Percentiles rank a stretch among this genome's conserved stretches.
Evolutionary conservation across 2,113 vertebrate genomes (phyloP).

Genomic region (Lipophrys pholis): DNA sequence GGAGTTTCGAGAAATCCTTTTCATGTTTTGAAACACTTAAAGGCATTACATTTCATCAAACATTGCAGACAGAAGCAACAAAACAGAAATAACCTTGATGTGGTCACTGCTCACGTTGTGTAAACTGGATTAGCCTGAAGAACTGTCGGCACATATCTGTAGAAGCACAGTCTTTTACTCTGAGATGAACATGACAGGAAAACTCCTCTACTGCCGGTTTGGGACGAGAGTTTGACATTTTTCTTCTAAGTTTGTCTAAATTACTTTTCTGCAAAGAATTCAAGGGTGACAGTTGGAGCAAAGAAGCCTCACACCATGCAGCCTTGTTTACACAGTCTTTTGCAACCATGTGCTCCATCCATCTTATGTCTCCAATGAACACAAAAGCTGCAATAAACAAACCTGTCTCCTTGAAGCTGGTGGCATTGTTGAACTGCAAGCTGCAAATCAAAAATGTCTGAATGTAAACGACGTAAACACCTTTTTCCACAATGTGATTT

Average conservation of each 20-base stretch:
- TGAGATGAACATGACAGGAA: neutral
- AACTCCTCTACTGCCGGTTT: neutral
- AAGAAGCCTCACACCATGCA: constrained; percentile 10
- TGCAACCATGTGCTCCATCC: constrained; percentile 20
- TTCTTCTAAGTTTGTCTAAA: neutral
- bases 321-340: constrained; percentile 19
- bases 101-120: neutral
- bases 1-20: too few species aligned
- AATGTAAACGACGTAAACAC: neutral
- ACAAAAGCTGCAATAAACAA: constrained; percentile 6
- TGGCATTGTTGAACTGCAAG: constrained; percentile 4
- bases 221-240: neutral
- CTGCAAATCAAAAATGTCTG: neutral
- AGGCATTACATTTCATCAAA: neutral
- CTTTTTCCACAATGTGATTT: neutral
- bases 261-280: neutral
- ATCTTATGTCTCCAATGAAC: constrained; percentile 5
- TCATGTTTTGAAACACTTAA: neutral
- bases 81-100: too few species aligned
- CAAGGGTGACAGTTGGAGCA: constrained; percentile 13
- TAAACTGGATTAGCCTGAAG: neutral
- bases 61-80: too few species aligned
- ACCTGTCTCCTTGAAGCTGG: neutral
- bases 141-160: neutral
- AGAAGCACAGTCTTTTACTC: neutral